Evolutionary conservation across 2,888 invertebrate species (phyloP).

Genomic region (Hydroisotoma schaefferi): DNA sequence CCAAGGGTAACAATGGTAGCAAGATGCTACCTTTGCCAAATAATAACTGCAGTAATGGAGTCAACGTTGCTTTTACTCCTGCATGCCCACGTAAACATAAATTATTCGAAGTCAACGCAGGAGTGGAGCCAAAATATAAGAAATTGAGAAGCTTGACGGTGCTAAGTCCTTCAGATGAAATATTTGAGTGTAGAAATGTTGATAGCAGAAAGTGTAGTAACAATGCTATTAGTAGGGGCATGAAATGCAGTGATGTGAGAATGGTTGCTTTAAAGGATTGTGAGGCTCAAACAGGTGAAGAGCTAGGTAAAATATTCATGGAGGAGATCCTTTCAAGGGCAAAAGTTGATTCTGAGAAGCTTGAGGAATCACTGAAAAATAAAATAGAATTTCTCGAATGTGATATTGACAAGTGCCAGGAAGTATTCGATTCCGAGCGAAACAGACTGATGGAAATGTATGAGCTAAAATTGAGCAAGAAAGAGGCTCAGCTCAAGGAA

Average conservation of each 20-base stretch:
- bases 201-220: no score
- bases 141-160: slow-evolving; percentile 19
- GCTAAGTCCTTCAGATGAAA: no score
- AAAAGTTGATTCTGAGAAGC: slow-evolving; percentile 35
- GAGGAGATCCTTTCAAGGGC: slow-evolving; percentile 36
- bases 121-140: slow-evolving; percentile 39
- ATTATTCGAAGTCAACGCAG: slow-evolving; percentile 1
- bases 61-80: neutral
- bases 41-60: neutral
- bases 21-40: neutral
- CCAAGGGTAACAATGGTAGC: no score
- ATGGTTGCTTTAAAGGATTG: neutral
- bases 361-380: slow-evolving; percentile 36
- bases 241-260: neutral
- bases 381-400: slow-evolving; percentile 45
- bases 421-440: slow-evolving; percentile 37
- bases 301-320: slow-evolving; percentile 32
- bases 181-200: no score
- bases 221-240: neutral
- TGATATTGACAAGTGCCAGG: slow-evolving; percentile 43
- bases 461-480: slow-evolving; percentile 55
- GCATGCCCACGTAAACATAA: slow-evolving; percentile 29
- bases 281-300: slow-evolving; percentile 35
- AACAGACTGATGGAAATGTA: slow-evolving; percentile 38
- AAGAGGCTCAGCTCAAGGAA: slow-evolving; percentile 55